These are phyloP conservation scores for Cryptocheilus praepositus DNA, from an alignment of 2,888 invertebrate genomes.

Conservation along the genomic window DNA sequence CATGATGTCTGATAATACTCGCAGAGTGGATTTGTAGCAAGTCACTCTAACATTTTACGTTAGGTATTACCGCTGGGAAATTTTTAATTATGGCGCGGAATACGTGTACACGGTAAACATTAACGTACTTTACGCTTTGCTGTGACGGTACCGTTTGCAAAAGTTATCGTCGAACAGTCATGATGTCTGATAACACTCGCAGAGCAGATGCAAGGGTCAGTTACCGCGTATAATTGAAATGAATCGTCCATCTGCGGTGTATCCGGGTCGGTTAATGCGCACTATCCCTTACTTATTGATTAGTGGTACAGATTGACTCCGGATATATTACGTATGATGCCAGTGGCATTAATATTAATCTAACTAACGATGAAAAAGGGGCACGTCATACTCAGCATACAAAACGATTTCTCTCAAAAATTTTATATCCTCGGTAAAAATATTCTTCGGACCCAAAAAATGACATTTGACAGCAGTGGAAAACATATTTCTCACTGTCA, in stretches of 20 bases:
- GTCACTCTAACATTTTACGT: no score
- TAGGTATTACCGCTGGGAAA: no score
- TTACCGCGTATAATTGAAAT: conserved; percentile 53
- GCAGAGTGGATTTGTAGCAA: no score
- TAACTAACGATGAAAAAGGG: no score
- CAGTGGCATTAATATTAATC: conserved; percentile 9
- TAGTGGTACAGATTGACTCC: conserved; percentile 44
- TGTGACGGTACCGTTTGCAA: no score
- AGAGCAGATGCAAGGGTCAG: conserved; percentile 19
- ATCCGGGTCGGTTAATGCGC: conserved; percentile 53
- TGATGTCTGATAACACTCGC: conserved; percentile 22
- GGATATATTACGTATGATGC: conserved; percentile 6
- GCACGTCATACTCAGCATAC: not conserved
- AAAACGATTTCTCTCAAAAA: not conserved
- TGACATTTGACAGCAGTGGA: no score
- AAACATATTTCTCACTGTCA: no score
- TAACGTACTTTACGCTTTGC: no score
- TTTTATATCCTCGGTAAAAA: not conserved
- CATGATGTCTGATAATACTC: conserved; percentile 20
- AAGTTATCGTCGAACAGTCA: no score
- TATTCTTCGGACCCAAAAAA: no score
- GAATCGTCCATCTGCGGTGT: conserved; percentile 51
- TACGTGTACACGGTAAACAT: no score
- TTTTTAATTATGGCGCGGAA: no score
- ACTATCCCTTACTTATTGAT: conserved; percentile 52